A percentile compares a stretch with the other conserved stretches of the same genome.
Conservation (phyloP, 2,113 vertebrate species). For the Prochilodus magdalenae region DNA sequence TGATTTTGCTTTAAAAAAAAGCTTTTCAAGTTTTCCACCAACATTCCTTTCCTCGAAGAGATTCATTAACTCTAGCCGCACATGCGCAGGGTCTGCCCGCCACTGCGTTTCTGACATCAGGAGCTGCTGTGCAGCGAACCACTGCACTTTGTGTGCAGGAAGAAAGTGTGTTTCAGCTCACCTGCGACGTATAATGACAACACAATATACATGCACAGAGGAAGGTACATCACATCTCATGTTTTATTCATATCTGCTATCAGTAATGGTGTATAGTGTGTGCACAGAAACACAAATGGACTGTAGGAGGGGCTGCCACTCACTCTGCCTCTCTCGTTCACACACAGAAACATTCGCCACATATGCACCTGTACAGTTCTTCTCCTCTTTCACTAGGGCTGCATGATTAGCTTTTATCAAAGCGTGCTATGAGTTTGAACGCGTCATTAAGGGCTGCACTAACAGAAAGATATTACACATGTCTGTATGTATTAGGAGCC, state of each 20-base stretch:
- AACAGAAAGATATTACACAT: no score
- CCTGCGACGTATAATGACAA: conserved; percentile 33
- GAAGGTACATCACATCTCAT: conserved; percentile 8
- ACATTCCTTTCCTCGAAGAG: conserved; percentile 65
- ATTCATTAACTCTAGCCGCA: conserved; percentile 59
- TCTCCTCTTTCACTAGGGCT: no score
- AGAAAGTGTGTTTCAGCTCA: conserved; percentile 32
- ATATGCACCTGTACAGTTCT: neutral
- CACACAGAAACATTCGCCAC: neutral
- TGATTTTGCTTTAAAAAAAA: conserved; percentile 72
- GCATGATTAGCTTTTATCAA: no score
- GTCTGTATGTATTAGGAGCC: no score
- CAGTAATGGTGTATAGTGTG: neutral
- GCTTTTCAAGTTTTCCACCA: conserved; percentile 73
- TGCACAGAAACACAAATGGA: neutral
- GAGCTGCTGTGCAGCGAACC: conserved; percentile 54
- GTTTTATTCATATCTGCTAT: conserved; percentile 20
- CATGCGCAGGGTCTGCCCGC: conserved; percentile 60
- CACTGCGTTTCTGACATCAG: conserved; percentile 70
- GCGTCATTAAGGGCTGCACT: no score
- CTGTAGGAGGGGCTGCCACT: neutral
- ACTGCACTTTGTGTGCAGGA: conserved; percentile 19
- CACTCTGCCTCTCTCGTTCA: neutral
- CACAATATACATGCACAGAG: conserved; percentile 36
- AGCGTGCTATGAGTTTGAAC: neutral